Evolutionary conservation across 2,113 vertebrate species (phyloP).

Genomic region (Pao palembangensis): DNA sequence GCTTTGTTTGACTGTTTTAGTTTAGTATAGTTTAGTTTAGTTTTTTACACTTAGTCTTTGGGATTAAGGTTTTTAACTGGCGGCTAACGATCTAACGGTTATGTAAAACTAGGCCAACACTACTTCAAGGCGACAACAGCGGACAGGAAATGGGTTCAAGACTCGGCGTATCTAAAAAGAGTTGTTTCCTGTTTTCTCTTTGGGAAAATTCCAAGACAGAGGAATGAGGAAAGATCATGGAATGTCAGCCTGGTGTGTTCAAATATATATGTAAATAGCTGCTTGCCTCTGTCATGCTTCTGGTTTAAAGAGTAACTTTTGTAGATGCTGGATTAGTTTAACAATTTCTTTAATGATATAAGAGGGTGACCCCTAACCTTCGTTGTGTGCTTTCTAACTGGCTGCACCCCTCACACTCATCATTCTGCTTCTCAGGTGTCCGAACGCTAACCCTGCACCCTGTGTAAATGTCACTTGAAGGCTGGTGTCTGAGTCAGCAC

Average conservation of each 20-base stretch:
- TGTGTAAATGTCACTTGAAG: constrained; percentile 67
- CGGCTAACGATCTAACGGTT: too few relatives aligned
- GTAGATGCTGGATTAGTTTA: neutral
- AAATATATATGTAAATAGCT: constrained; percentile 20
- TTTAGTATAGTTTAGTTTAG: too few relatives aligned
- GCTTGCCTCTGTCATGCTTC: constrained; percentile 16
- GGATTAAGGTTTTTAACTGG: too few relatives aligned
- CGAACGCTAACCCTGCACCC: constrained; percentile 36
- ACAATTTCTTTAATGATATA: constrained; percentile 11
- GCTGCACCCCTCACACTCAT: neutral
- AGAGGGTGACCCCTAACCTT: neutral
- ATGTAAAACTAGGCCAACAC: too few relatives aligned
- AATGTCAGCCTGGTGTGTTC: constrained; percentile 4
- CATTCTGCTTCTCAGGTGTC: constrained; percentile 35
- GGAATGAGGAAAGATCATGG: constrained; percentile 36
- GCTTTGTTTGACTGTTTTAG: too few relatives aligned
- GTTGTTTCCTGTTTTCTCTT: constrained; percentile 26
- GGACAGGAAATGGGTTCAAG: neutral
- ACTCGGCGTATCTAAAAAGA: constrained; percentile 7
- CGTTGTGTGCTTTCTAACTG: neutral
- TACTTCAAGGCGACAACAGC: too few relatives aligned
- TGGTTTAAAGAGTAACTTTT: neutral
- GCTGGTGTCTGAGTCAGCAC: constrained; percentile 62
- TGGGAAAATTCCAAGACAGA: neutral
- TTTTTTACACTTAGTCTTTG: too few relatives aligned